phyloP scores from a whole-genome alignment of 2,113 vertebrate species.

The Tichodroma muraria region DNA sequence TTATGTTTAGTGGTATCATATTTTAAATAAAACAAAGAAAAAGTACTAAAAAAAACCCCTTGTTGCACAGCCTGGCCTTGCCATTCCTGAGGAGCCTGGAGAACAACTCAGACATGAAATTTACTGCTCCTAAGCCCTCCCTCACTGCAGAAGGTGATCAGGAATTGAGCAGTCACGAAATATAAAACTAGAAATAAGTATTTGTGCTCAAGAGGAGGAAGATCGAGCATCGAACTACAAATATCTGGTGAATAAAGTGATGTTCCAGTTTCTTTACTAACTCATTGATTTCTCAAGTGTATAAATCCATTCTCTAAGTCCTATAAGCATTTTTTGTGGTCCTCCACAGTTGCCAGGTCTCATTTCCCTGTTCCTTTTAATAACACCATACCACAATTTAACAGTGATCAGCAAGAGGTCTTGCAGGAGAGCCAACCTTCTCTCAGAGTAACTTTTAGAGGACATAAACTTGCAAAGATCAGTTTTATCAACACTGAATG shows the following conservation, averaged over 20 bases:
- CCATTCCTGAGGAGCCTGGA: not conserved
- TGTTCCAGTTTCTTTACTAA: not conserved
- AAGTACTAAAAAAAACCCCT: too few species aligned
- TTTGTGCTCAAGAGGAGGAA: not conserved
- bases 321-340: not conserved
- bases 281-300: not conserved
- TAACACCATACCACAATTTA: not conserved
- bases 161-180: not conserved
- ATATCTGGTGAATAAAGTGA: not conserved
- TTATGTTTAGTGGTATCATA: not conserved
- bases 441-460: not conserved
- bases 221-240: not conserved
- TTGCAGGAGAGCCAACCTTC: not conserved
- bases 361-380: not conserved
- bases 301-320: not conserved
- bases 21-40: not conserved
- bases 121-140: not conserved
- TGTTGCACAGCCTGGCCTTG: not conserved
- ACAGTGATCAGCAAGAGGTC: not conserved
- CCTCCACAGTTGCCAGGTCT: not conserved
- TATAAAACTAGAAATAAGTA: not conserved
- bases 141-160: accelerated
- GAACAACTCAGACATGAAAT: not conserved
- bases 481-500: not conserved
- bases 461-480: not conserved